Conservation (phyloP, 2,797 vertebrate genomes). For the Lepus oiostolus region DNA sequence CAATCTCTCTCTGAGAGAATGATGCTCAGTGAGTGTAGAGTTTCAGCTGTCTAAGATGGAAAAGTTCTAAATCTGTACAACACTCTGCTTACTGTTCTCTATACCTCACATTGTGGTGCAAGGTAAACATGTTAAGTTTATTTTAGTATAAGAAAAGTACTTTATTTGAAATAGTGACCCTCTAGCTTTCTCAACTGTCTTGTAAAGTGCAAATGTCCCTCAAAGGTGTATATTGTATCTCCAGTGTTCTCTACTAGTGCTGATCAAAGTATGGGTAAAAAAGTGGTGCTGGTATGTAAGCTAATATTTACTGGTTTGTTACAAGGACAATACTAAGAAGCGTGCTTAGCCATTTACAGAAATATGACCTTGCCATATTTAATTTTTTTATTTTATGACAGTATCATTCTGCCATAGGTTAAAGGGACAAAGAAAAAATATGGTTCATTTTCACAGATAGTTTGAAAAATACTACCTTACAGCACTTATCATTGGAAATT, state of each 20-base stretch:
- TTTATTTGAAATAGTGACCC: background rate
- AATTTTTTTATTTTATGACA: conserved; percentile 19
- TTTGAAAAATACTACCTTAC: background rate
- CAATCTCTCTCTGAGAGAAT: background rate
- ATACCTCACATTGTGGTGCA: background rate
- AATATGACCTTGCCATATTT: background rate
- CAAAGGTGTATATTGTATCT: background rate
- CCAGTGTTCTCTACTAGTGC: background rate
- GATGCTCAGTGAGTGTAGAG: background rate
- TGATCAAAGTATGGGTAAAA: background rate
- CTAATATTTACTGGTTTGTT: background rate
- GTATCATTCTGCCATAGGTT: background rate
- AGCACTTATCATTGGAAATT: background rate
- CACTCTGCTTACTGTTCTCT: background rate
- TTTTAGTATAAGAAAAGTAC: background rate
- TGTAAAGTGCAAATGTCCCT: background rate
- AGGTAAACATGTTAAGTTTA: background rate
- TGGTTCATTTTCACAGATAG: background rate
- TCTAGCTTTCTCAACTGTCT: background rate
- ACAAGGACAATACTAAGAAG: background rate
- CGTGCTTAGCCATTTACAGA: background rate
- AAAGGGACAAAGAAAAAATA: background rate
- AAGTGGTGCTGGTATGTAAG: background rate
- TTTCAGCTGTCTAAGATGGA: background rate
- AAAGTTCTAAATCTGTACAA: background rate